Conservation (phyloP, 2,888 invertebrate species). For the Lochmaea capreae region DNA sequence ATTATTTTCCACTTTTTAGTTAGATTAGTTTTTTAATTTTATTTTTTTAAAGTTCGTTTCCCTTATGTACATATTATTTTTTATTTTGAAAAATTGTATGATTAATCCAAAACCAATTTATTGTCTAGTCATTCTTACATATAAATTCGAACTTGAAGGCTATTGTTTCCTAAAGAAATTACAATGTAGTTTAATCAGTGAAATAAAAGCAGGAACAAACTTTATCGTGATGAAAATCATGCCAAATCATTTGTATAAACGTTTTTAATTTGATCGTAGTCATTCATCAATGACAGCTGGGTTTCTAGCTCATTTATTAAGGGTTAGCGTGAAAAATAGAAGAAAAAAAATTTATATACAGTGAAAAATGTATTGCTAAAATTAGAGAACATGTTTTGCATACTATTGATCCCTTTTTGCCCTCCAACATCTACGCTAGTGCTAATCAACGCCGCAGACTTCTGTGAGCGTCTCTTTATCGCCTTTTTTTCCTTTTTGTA, state of each 20-base stretch:
- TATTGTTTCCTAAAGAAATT: not conserved
- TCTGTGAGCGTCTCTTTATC: no score
- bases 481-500: no score
- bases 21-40: no score
- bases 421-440: no score
- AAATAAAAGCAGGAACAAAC: not conserved
- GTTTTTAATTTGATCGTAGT: not conserved
- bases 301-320: not conserved
- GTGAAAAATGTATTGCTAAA: no score
- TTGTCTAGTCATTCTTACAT: not conserved
- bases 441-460: no score
- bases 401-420: no score
- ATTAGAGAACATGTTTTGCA: no score
- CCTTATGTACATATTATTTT: no score
- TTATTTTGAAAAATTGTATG: not conserved
- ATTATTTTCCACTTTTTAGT: no score
- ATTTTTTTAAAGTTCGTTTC: no score
- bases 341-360: no score
- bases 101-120: not conserved
- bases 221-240: conserved; percentile 17
- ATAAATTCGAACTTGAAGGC: not conserved
- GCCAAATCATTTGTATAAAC: conserved; percentile 3
- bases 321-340: not conserved
- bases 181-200: not conserved
- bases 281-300: conserved; percentile 8